Conservation (phyloP, 2,797 vertebrate genomes). For the Brachyalestes nurse region DNA sequence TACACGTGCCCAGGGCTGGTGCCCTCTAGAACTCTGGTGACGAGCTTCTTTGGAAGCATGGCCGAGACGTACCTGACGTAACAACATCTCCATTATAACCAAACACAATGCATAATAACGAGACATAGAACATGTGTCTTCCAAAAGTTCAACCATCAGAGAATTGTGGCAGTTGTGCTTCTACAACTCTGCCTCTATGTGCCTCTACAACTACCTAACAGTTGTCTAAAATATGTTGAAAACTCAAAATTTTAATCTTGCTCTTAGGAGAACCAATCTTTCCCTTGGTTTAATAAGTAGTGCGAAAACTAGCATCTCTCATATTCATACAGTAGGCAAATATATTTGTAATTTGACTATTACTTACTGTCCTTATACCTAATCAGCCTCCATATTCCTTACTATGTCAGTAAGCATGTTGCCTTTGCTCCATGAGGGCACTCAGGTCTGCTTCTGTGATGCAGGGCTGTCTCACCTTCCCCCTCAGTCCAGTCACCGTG, state of each 20-base stretch:
- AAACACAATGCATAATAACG: background rate
- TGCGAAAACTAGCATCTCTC: background rate
- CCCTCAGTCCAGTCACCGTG: background rate
- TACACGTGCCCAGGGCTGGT: no score
- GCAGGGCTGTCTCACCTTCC: no score
- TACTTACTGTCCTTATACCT: background rate
- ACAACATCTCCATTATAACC: background rate
- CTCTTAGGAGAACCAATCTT: background rate
- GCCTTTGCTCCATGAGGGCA: no score
- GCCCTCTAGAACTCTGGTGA: no score
- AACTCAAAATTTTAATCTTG: background rate
- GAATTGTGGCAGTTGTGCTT: background rate
- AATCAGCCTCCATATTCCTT: background rate
- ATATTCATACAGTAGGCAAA: background rate
- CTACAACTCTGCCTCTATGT: no score
- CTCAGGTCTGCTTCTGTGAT: no score
- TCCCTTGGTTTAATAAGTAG: background rate
- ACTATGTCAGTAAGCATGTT: background rate
- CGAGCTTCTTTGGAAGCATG: no score
- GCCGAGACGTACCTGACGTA: no score
- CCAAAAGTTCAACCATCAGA: background rate
- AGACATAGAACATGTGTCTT: background rate
- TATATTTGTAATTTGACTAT: background rate
- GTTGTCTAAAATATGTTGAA: background rate
- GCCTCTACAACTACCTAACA: no score